Base-by-base conservation (phyloP, 2,797 vertebrate species). In the Alfaro cultratus region DNA sequence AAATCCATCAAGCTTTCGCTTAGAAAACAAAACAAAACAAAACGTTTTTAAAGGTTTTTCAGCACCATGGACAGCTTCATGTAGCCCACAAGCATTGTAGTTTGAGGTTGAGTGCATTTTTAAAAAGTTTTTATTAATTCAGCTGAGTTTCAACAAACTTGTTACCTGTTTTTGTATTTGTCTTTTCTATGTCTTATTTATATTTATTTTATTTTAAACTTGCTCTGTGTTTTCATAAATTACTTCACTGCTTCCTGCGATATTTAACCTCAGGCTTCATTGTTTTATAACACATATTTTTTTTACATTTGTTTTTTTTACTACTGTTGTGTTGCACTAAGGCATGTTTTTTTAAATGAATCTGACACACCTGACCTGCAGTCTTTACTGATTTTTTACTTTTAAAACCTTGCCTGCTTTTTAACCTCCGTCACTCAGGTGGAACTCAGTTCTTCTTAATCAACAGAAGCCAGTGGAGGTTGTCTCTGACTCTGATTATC, bases 1-100 rank as follows among this genome's bases (percentile, higher is more conserved):
- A 57, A 68, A 70, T 29, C 3, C 47, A 78, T 2, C 9, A 82
- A 43, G 60, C 36, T 60, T 70, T 45, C 3, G 1, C 8, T 4
- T 21, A 3, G 10, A 77, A 60, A 51, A 10, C 15, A 6, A 2
- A 60, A 10, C 2, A 26, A n/a, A n/a, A n/a, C n/a, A n/a, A 70
- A 70, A 13, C 26, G 1, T 68, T 82, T 80, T 72, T 16, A 10
- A 31, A n/a, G 34, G 49, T 74, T 53, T 5, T 36, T 85, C 83
- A 89, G 87, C 57, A 82, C 89, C 76, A 0, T 47, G 88, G 85
- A 83, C 79, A 84, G 89, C 80, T 86, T 75, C 23, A n/a, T 29
- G 13, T 12, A 4, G 49, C 26, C 55, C 11, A 39, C 0, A 4
- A 53, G 31, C 76, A 78, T 73, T n/a, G 26, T 23, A 29, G 41